Conservation (phyloP, 1,140 invertebrate genomes). For the Macrotrachela quadricornifera region DNA sequence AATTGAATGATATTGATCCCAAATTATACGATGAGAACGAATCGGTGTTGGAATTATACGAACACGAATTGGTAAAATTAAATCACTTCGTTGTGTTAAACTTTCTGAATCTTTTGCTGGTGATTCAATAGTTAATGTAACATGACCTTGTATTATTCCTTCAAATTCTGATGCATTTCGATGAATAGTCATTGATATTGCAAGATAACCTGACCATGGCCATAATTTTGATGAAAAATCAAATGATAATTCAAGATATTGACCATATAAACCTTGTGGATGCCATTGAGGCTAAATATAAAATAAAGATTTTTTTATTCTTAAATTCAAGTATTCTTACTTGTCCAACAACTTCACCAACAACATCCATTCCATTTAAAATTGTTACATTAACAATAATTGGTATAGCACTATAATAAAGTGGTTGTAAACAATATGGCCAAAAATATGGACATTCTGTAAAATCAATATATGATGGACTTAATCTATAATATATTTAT, state of each 20-base stretch:
- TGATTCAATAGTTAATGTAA: constrained; percentile 61
- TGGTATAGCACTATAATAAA: constrained; percentile 65
- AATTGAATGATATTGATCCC: constrained; percentile 90
- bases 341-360: constrained; percentile 37
- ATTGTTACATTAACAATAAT: constrained; percentile 63
- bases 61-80: constrained; percentile 46
- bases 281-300: constrained; percentile 52
- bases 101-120: constrained; percentile 39
- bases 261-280: constrained; percentile 55
- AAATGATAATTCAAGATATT: constrained; percentile 19
- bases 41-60: constrained; percentile 53
- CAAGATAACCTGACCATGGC: constrained; percentile 89
- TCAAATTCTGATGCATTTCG: constrained; percentile 49
- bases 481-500: constrained; percentile 15
- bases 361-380: constrained; percentile 49
- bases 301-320: constrained; percentile 15
- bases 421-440: constrained; percentile 83
- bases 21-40: constrained; percentile 57
- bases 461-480: constrained; percentile 59
- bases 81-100: constrained; percentile 42
- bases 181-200: constrained; percentile 47
- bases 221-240: constrained; percentile 60
- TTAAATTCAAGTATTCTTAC: constrained; percentile 12
- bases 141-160: constrained; percentile 54
- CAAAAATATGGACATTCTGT: constrained; percentile 89